Base-by-base conservation (phyloP, 1,140 invertebrate species). In the Acromyrmex echinatior region DNA sequence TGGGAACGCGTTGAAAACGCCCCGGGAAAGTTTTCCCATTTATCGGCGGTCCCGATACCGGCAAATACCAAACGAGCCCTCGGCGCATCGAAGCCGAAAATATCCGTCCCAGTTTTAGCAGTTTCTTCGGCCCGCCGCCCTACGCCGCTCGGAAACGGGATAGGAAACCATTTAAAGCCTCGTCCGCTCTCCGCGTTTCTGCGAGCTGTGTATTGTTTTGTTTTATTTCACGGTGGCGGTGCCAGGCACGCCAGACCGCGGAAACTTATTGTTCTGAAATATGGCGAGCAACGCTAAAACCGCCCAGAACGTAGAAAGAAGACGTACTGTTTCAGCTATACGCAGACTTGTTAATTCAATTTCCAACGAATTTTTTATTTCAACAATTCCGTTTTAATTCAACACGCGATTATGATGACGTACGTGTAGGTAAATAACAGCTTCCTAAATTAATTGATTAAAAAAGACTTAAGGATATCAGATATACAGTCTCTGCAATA, bases 31-130 rank as follows among this genome's bases (percentile, higher is more conserved):
- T 93, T 93, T 93, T 91, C 92, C 92, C 92, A 93, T 93, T 92
- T 92, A 93, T 93, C 90, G 88, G 82, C 71, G 66, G 82, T 71
- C 21, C 86, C 88, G 91, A 92, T 93, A 88, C 77, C 70, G 86
- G 81, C 87, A 77, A 91, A 89, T 91, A 89, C 89, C 76, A 90
- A 91, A 91, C 90, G 89, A 90, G 74, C 35, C 77, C 66, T n/a
- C 65, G 85, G 62, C 88, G 89, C 87, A 90, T 91, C 90, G 78
- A 91, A 77, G 90, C 90, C 92, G 85, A 88, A 93, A 92, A 93
- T 93, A 93, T 92, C 90, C 89, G 91, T 88, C 92, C 91, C 90
- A 93, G 92, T 93, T 93, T 93, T 91, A 93, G 91, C 91, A 88
- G 86, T 77, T 21, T 21, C 66, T 66, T 87, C 66, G 70, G 78